These are phyloP conservation scores for Tetheella fluctuosa DNA, from an alignment of 2,888 invertebrate species.

Conservation along the genomic window DNA sequence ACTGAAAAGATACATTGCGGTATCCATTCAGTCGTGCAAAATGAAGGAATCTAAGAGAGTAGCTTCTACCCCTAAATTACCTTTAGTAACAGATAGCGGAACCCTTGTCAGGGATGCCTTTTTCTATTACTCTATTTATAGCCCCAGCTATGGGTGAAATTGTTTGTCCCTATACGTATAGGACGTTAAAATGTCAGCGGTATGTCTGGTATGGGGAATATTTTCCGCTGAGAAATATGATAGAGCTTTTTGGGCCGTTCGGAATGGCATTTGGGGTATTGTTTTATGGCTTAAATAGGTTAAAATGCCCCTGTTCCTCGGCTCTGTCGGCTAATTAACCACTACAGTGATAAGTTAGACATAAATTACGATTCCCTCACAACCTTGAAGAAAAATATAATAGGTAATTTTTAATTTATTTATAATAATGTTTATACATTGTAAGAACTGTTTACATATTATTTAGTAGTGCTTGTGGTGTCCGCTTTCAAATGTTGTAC, in stretches of 20 bases:
- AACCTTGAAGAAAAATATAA: too few relatives aligned
- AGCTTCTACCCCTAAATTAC: slow-evolving; percentile 37
- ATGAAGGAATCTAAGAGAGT: slow-evolving; percentile 13
- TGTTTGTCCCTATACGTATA: slow-evolving; percentile 15
- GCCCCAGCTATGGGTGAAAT: slow-evolving; percentile 24
- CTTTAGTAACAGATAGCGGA: slow-evolving; percentile 43
- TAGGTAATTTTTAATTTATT: too few relatives aligned
- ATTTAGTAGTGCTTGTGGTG: too few relatives aligned
- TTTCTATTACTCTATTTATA: slow-evolving; percentile 43
- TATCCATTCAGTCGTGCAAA: not conserved
- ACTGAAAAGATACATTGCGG: not conserved
- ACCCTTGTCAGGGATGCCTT: slow-evolving; percentile 47
- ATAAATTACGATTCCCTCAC: too few relatives aligned
- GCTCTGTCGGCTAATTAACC: too few relatives aligned
- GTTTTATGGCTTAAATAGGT: not conserved
- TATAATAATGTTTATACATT: too few relatives aligned
- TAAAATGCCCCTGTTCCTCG: too few relatives aligned
- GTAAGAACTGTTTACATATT: too few relatives aligned
- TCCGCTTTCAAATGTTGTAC: too few relatives aligned
- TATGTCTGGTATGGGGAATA: not conserved
- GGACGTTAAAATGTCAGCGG: slow-evolving; percentile 1
- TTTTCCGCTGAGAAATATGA: not conserved
- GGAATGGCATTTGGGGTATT: not conserved
- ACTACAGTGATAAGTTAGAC: too few relatives aligned
- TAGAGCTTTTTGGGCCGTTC: not conserved